Evolutionary conservation across 2,888 invertebrate species (phyloP).

Genomic region (Xylota sylvarum): DNA sequence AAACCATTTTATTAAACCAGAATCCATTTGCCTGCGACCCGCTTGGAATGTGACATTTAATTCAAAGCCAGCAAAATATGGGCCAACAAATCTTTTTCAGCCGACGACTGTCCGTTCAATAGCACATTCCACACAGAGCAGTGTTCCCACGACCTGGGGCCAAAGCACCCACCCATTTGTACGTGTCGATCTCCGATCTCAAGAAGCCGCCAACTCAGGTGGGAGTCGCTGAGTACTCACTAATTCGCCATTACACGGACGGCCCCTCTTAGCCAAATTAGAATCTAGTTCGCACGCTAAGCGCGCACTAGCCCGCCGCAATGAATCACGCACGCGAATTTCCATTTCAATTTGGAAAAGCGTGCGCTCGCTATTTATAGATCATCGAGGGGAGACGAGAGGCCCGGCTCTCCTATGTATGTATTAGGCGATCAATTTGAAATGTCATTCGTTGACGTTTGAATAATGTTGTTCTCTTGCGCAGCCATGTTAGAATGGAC

Average conservation of each 20-base stretch:
- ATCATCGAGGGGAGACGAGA: conserved; percentile 27
- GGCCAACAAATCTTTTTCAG: conserved; percentile 27
- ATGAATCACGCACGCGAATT: conserved; percentile 71
- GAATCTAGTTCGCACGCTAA: conserved; percentile 70
- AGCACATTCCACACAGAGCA: conserved; percentile 28
- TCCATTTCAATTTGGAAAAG: conserved; percentile 73
- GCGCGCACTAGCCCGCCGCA: conserved; percentile 2
- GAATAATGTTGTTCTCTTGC: conserved; percentile 68
- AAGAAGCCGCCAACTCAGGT: conserved; percentile 54
- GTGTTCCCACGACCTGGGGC: conserved; percentile 63
- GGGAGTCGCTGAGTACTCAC: conserved; percentile 60
- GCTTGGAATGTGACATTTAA: conserved; percentile 60
- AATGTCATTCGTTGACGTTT: conserved; percentile 73
- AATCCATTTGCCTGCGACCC: conserved; percentile 36
- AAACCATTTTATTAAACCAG: conserved; percentile 44
- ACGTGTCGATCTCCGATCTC: conserved; percentile 23
- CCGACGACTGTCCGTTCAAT: conserved; percentile 2
- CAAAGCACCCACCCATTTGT: conserved; percentile 44
- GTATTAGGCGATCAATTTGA: conserved; percentile 73
- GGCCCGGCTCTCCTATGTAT: conserved; percentile 6
- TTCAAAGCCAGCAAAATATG: conserved; percentile 40
- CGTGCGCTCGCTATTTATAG: conserved; percentile 73
- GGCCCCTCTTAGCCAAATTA: conserved; percentile 49
- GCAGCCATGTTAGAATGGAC: conserved; percentile 66
- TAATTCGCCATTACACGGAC: conserved; percentile 50